A percentile compares a stretch with the other conserved stretches of the same genome.
Conservation (phyloP, 1,140 invertebrate species). For the Pachypeltis micranthus region DNA sequence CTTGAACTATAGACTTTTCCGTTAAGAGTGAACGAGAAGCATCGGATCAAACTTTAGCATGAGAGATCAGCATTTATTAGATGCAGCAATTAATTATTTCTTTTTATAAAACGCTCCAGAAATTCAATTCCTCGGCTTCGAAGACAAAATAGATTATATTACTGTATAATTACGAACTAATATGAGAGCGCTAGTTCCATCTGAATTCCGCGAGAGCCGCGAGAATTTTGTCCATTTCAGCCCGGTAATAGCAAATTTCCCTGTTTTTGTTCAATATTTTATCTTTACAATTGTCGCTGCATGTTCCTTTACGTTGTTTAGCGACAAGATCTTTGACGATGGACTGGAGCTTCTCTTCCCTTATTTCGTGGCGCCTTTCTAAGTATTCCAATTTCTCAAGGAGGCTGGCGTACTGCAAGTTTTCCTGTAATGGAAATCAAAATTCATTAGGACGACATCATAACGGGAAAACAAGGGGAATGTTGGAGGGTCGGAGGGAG, state of each 20-base stretch:
- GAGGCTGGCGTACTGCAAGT: slow-evolving; percentile 35
- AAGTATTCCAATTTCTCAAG: slow-evolving; percentile 38
- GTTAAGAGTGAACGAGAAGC: no score
- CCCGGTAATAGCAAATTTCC: slow-evolving; percentile 39
- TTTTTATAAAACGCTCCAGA: no score
- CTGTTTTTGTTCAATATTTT: slow-evolving; percentile 33
- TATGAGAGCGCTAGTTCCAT: slow-evolving; percentile 18
- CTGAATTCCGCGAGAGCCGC: slow-evolving; percentile 35
- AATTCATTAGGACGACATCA: not conserved
- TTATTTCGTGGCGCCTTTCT: slow-evolving; percentile 39
- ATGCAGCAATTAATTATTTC: no score
- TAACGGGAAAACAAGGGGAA: not conserved
- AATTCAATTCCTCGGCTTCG: no score
- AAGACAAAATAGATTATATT: no score
- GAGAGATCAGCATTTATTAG: no score
- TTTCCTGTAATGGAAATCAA: slow-evolving; percentile 30
- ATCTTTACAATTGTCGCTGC: slow-evolving; percentile 30
- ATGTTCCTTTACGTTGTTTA: slow-evolving; percentile 29
- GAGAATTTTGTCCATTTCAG: slow-evolving; percentile 40
- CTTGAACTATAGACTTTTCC: no score
- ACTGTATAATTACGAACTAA: no score
- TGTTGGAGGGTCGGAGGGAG: not conserved
- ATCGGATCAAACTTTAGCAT: no score
- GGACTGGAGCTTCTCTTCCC: slow-evolving; percentile 39
- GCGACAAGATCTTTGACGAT: slow-evolving; percentile 38